phyloP scores from a whole-genome alignment of 2,888 invertebrate genomes.

The Caenorhabditis sp. region DNA sequence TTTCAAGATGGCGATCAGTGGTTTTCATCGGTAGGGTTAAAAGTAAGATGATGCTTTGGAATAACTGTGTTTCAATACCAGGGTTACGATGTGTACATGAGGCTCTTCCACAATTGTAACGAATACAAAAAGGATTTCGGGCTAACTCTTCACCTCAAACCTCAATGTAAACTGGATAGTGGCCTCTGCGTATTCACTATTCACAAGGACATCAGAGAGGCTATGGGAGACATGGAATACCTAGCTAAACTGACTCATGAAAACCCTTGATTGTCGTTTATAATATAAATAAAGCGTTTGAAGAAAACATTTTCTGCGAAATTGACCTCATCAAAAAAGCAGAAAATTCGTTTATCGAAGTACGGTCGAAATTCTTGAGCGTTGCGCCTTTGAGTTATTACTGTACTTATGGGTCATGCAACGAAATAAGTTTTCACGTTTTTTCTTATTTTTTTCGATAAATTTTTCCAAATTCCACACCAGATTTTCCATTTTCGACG shows the following conservation, averaged over 20 bases:
- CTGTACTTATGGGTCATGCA: neutral
- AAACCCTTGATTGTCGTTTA: neutral
- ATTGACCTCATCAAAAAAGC: too few relatives aligned
- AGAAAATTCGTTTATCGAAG: too few relatives aligned
- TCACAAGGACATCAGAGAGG: slow-evolving; percentile 31
- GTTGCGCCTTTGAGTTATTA: neutral
- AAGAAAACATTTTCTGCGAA: too few relatives aligned
- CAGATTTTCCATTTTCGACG: neutral
- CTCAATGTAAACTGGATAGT: slow-evolving; percentile 26
- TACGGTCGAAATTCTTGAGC: too few relatives aligned
- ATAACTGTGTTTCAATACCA: neutral
- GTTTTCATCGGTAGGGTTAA: neutral
- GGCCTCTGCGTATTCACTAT: slow-evolving; percentile 28
- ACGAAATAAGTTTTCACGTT: neutral
- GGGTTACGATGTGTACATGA: slow-evolving; percentile 25
- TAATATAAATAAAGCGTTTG: neutral
- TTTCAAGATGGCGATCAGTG: slow-evolving; percentile 20
- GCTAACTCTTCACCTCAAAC: neutral
- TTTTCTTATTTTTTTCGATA: neutral
- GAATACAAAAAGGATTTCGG: slow-evolving; percentile 6
- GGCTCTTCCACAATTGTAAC: slow-evolving; percentile 35
- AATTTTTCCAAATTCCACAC: neutral
- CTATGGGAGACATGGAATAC: neutral
- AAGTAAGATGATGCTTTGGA: neutral
- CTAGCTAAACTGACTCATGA: slow-evolving; percentile 16